Evolutionary conservation across 2,888 invertebrate genomes (phyloP).

Genomic region (Elaeidobius kamerunicus): DNA sequence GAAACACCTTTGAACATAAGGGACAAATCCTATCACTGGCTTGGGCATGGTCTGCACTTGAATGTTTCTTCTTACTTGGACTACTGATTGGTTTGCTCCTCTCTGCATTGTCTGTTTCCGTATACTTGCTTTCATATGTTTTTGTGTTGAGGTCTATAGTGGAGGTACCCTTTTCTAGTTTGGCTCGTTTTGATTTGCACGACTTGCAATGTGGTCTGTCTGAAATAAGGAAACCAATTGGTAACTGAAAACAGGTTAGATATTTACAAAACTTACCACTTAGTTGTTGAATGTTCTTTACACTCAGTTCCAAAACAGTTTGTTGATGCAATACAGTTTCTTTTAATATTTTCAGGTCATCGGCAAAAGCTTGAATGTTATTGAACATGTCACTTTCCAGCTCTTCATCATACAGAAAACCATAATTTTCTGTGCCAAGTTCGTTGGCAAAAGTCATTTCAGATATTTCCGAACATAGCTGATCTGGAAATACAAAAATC

Average conservation of each 20-base stretch:
- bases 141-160: conserved; percentile 33
- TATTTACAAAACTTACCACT: conserved; percentile 44
- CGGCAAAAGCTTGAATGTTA: conserved; percentile 63
- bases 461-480: conserved; percentile 57
- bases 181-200: conserved; percentile 31
- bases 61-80: conserved; percentile 25
- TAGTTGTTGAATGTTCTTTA: conserved; percentile 49
- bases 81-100: conserved; percentile 11
- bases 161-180: conserved; percentile 35
- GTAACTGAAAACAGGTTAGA: background rate
- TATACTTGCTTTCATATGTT: conserved; percentile 34
- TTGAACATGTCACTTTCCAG: conserved; percentile 58
- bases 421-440: conserved; percentile 60
- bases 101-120: conserved; percentile 31
- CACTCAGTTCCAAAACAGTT: conserved; percentile 54
- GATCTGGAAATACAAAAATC: conserved; percentile 15
- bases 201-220: conserved; percentile 32
- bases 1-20: conserved; percentile 66
- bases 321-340: conserved; percentile 50
- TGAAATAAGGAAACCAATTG: conserved; percentile 29
- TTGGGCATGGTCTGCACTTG: conserved; percentile 42
- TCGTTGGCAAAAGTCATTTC: conserved; percentile 44
- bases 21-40: conserved; percentile 62
- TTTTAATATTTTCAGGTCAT: conserved; percentile 61
- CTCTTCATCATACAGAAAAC: conserved; percentile 62